phyloP scores from a whole-genome alignment of 1,140 invertebrate species.

The Neocloeon triangulifer region DNA sequence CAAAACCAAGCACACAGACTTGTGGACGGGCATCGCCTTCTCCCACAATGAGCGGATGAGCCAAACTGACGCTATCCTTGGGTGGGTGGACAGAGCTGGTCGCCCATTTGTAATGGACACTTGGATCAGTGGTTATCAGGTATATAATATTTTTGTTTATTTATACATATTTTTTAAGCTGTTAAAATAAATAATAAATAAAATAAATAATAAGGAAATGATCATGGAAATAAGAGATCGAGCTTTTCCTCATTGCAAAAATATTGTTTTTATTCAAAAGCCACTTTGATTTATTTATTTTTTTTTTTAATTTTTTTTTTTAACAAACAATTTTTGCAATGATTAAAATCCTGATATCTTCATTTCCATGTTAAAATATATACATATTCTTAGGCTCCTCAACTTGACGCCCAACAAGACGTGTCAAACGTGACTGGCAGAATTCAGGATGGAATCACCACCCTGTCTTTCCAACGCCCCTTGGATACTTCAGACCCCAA shows the following conservation, averaged over 20 bases:
- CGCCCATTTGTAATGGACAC: constrained; percentile 69
- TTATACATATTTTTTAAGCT: too few relatives aligned
- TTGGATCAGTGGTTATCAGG: constrained; percentile 53
- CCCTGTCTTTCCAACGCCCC: constrained; percentile 56
- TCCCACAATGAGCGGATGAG: constrained; percentile 70
- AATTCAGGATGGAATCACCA: constrained; percentile 52
- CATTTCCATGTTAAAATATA: constrained; percentile 14
- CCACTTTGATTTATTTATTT: too few relatives aligned
- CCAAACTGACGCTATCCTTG: constrained; percentile 62
- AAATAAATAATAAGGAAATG: too few relatives aligned
- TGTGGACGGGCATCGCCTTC: constrained; percentile 89
- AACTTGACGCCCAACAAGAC: constrained; percentile 53
- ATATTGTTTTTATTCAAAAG: neutral
- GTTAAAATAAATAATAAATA: too few relatives aligned
- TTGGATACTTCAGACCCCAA: constrained; percentile 48
- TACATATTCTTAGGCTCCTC: too few relatives aligned
- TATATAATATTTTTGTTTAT: too few relatives aligned
- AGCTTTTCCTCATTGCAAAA: constrained; percentile 21
- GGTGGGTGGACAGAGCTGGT: constrained; percentile 58
- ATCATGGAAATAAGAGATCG: too few relatives aligned
- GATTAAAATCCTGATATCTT: too few relatives aligned
- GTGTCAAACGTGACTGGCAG: constrained; percentile 43
- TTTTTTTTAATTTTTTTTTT: too few relatives aligned
- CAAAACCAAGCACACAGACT: constrained; percentile 51
- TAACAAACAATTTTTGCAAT: too few relatives aligned